Percentiles rank a stretch among this genome's conserved stretches.
phyloP scores from a whole-genome alignment of 1,140 invertebrate species.

The Drosophila nigrodunni region DNA sequence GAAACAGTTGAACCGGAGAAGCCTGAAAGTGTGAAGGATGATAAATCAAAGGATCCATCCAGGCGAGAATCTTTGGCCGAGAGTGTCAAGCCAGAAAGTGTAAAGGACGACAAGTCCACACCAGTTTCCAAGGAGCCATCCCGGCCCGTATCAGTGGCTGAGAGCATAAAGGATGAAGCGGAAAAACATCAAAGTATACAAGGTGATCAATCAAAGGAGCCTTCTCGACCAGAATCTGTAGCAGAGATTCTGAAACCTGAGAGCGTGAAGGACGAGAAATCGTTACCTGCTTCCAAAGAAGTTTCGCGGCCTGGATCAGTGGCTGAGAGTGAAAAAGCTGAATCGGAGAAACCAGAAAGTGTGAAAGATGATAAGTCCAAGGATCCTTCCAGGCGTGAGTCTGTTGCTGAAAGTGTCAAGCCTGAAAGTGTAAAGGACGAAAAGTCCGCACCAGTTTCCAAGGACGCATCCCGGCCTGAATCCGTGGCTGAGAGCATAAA shows the following conservation, averaged over 20 bases:
- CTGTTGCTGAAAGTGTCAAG: slow-evolving; percentile 20
- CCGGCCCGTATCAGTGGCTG: slow-evolving; percentile 30
- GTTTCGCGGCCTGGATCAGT: slow-evolving; percentile 51
- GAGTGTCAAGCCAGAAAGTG: slow-evolving; percentile 21
- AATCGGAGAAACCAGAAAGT: slow-evolving; percentile 29
- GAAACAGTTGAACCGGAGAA: slow-evolving; percentile 15
- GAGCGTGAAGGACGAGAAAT: slow-evolving; percentile 32
- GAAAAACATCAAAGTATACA: slow-evolving; percentile 21
- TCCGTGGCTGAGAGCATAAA: slow-evolving; percentile 30
- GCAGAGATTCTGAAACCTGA: slow-evolving; percentile 39
- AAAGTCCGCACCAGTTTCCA: slow-evolving; percentile 22
- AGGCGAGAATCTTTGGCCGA: slow-evolving; percentile 28
- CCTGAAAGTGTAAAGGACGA: slow-evolving; percentile 36
- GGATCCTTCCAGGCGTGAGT: slow-evolving; percentile 51
- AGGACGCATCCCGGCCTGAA: slow-evolving; percentile 41
- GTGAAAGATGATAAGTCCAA: slow-evolving; percentile 25
- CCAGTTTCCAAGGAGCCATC: slow-evolving; percentile 34
- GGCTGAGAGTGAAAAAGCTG: slow-evolving; percentile 40
- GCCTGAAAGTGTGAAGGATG: slow-evolving; percentile 5
- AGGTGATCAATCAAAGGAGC: slow-evolving; percentile 28
- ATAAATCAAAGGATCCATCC: slow-evolving; percentile 34
- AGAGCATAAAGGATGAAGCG: slow-evolving; percentile 8
- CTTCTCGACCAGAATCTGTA: slow-evolving; percentile 41
- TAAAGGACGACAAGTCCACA: slow-evolving; percentile 11
- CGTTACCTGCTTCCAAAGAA: slow-evolving; percentile 25